phyloP scores from a whole-genome alignment of 2,888 invertebrate genomes.

The Melinopterus prodromus region DNA sequence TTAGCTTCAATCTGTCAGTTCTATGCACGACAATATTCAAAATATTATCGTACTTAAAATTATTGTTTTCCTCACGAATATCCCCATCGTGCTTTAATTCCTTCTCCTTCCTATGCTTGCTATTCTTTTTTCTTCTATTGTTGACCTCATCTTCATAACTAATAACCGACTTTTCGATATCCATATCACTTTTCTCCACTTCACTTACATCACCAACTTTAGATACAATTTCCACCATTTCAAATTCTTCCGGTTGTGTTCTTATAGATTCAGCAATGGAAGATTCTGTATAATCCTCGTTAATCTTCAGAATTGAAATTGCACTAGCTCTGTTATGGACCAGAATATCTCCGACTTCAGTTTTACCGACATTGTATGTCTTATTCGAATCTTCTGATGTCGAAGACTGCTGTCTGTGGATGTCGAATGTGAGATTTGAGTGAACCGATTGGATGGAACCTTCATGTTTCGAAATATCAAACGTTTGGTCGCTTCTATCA shows the following conservation, averaged over 20 bases:
- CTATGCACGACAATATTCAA: constrained; percentile 66
- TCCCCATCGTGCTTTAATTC: not conserved
- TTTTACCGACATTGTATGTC: constrained; percentile 38
- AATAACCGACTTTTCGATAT: constrained; percentile 31
- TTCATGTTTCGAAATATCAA: constrained; percentile 18
- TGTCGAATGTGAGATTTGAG: constrained; percentile 6
- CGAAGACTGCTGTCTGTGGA: constrained; percentile 16
- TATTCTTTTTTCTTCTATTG: constrained; percentile 35
- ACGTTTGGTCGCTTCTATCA: constrained; percentile 21
- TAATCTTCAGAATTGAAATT: constrained; percentile 21
- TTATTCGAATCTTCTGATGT: constrained; percentile 27
- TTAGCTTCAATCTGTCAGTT: constrained; percentile 67
- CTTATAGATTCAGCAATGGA: constrained; percentile 24
- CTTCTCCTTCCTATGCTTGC: constrained; percentile 4
- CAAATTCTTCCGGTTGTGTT: constrained; percentile 31
- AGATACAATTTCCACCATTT: constrained; percentile 31
- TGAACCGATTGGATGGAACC: not conserved
- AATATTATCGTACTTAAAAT: constrained; percentile 52
- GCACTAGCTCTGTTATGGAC: constrained; percentile 40
- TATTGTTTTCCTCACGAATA: constrained; percentile 31
- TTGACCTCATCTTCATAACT: constrained; percentile 39
- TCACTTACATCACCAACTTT: constrained; percentile 19
- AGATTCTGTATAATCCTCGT: constrained; percentile 7
- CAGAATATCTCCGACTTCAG: constrained; percentile 46
- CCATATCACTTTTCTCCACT: constrained; percentile 27